These are phyloP conservation scores for Drosophila meridionalis DNA, from an alignment of 2,888 invertebrate genomes.

Conservation along the genomic window DNA sequence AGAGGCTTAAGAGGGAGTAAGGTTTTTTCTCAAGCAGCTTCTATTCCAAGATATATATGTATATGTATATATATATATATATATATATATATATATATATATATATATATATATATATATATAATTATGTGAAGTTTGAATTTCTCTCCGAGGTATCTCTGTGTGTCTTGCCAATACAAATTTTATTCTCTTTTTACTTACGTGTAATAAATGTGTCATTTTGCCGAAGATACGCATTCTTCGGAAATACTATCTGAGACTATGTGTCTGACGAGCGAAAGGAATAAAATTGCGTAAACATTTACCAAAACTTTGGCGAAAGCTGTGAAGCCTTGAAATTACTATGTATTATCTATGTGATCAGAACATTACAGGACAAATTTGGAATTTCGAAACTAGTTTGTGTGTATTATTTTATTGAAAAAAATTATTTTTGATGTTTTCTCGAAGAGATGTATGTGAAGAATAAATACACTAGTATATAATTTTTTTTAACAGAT, in stretches of 20 bases:
- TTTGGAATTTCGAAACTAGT: constrained; percentile 39
- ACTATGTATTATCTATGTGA: background rate
- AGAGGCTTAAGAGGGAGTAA: too few species aligned
- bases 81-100: too few species aligned
- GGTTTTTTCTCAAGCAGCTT: too few species aligned
- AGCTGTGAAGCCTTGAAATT: background rate
- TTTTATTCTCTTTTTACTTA: constrained; percentile 36
- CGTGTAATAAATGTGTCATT: constrained; percentile 59
- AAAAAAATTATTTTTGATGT: constrained; percentile 26
- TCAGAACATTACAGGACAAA: constrained; percentile 42
- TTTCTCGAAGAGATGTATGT: constrained; percentile 20
- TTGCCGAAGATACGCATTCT: constrained; percentile 67
- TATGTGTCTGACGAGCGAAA: background rate
- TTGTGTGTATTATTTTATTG: constrained; percentile 18
- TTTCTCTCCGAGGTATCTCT: background rate
- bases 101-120: too few species aligned
- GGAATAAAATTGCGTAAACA: constrained; percentile 16
- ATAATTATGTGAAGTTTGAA: too few species aligned
- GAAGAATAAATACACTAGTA: constrained; percentile 30
- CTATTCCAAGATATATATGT: too few species aligned
- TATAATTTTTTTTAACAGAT: background rate
- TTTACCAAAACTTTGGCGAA: constrained; percentile 25
- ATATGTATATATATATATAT: too few species aligned
- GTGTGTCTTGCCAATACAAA: background rate
- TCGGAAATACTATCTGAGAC: background rate